phyloP scores from a whole-genome alignment of 1,140 invertebrate species.

The Drosophila watanabei region DNA sequence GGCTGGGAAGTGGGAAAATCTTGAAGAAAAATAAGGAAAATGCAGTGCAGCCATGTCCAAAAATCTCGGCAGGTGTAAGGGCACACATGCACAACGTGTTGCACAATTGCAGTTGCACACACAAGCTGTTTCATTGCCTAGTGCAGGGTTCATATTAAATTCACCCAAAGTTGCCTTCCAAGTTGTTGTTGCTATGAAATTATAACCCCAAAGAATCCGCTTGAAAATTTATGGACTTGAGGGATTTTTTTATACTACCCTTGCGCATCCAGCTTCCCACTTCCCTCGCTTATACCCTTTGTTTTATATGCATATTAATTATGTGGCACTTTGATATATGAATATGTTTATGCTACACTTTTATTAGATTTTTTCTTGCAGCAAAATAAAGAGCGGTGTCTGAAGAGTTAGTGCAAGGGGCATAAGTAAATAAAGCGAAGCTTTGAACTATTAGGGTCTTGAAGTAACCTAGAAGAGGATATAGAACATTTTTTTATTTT shows the following conservation, averaged over 20 bases:
- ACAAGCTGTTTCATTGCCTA: conserved; percentile 45
- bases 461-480: not conserved
- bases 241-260: conserved; percentile 57
- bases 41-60: conserved; percentile 55
- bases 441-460: not conserved
- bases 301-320: conserved; percentile 35
- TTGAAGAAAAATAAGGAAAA: not conserved
- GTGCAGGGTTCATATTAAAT: conserved; percentile 52
- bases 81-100: conserved; percentile 47
- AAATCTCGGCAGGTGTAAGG: conserved; percentile 67
- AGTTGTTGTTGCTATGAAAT: conserved; percentile 34
- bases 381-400: not conserved
- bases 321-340: conserved; percentile 63
- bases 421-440: not conserved
- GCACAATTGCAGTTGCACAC: conserved; percentile 36
- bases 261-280: conserved; percentile 14
- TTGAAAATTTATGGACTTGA: conserved; percentile 75
- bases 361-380: conserved; percentile 60
- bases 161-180: conserved; percentile 18
- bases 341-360: conserved; percentile 70
- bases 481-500: not conserved
- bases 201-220: conserved; percentile 59
- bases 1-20: conserved; percentile 24
- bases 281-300: conserved; percentile 3
- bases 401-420: not conserved